These are phyloP conservation scores for Endotricha flammealis DNA, from an alignment of 2,888 invertebrate genomes.

Conservation along the genomic window DNA sequence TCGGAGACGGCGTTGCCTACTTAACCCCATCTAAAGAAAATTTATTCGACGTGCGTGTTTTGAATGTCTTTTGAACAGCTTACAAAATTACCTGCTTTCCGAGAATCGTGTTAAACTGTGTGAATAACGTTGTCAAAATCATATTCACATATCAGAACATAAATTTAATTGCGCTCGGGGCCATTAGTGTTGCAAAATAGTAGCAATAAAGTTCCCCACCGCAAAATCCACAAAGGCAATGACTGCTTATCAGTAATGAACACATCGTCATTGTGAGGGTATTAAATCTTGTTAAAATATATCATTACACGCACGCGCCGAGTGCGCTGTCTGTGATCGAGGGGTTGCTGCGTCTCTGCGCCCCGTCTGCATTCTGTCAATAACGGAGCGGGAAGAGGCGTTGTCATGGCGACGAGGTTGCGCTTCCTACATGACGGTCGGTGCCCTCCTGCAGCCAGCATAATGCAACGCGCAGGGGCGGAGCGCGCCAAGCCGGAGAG, in stretches of 20 bases:
- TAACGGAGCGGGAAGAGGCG: constrained; percentile 62
- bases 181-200: constrained; percentile 31
- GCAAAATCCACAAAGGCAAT: constrained; percentile 39
- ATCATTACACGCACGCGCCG: constrained; percentile 50
- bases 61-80: constrained; percentile 12
- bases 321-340: constrained; percentile 12
- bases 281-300: constrained; percentile 59
- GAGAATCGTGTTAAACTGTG: neutral
- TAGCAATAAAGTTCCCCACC: constrained; percentile 37
- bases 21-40: constrained; percentile 18
- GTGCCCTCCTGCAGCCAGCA: constrained; percentile 50
- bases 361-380: constrained; percentile 57
- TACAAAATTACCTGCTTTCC: constrained; percentile 16
- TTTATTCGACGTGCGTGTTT: constrained; percentile 20
- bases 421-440: constrained; percentile 53
- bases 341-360: constrained; percentile 29
- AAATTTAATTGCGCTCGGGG: constrained; percentile 15
- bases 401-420: constrained; percentile 68
- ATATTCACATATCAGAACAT: constrained; percentile 8
- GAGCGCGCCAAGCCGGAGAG: constrained; percentile 49
- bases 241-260: constrained; percentile 61
- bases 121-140: constrained; percentile 4
- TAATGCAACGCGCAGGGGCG: constrained; percentile 55
- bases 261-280: constrained; percentile 48
- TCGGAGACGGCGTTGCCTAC: constrained; percentile 18